Evolutionary conservation across 92 coral and sea anemone species (phyloP).

Genomic region (Zoanthus solanderi): DNA sequence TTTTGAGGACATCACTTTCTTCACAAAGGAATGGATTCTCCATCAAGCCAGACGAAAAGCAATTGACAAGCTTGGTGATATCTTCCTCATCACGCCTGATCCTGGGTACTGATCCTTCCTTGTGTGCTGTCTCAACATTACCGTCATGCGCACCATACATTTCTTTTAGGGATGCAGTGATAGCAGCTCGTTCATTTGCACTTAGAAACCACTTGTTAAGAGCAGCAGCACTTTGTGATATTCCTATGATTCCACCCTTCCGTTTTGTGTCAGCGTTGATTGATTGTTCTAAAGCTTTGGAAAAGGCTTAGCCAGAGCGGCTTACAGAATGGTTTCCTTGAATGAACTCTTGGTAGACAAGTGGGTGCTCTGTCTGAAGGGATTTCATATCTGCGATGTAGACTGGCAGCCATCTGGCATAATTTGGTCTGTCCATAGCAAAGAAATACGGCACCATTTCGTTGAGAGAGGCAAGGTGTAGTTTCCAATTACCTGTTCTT

Average conservation of each 20-base stretch:
- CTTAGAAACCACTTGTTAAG: conserved; percentile 62
- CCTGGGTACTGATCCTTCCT: conserved; percentile 34
- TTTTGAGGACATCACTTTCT: conserved; percentile 9
- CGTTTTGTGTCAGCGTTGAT: conserved; percentile 50
- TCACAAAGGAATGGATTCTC: conserved; percentile 23
- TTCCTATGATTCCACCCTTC: conserved; percentile 51
- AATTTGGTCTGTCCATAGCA: conserved; percentile 61
- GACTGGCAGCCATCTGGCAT: conserved; percentile 65
- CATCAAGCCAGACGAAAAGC: conserved; percentile 42
- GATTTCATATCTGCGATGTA: conserved; percentile 54
- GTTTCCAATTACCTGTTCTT: conserved; percentile 55
- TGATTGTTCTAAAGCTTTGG: conserved; percentile 56
- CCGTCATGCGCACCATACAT: conserved; percentile 40
- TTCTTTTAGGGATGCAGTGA: conserved; percentile 54
- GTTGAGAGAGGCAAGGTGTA: conserved; percentile 37
- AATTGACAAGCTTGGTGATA: conserved; percentile 26
- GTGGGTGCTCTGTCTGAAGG: conserved; percentile 43
- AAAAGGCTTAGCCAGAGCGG: conserved; percentile 45
- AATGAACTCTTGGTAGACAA: conserved; percentile 36
- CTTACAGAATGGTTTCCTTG: conserved; percentile 50
- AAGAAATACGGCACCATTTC: conserved; percentile 52
- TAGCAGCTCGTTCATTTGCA: conserved; percentile 51
- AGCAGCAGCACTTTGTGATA: conserved; percentile 45
- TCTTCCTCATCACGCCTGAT: conserved; percentile 51
- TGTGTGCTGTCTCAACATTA: conserved; percentile 42